A percentile compares a stretch with the other conserved stretches of the same genome.
phyloP scores from a whole-genome alignment of 92 coral and sea anemone genomes.

The Phenganax marumi region DNA sequence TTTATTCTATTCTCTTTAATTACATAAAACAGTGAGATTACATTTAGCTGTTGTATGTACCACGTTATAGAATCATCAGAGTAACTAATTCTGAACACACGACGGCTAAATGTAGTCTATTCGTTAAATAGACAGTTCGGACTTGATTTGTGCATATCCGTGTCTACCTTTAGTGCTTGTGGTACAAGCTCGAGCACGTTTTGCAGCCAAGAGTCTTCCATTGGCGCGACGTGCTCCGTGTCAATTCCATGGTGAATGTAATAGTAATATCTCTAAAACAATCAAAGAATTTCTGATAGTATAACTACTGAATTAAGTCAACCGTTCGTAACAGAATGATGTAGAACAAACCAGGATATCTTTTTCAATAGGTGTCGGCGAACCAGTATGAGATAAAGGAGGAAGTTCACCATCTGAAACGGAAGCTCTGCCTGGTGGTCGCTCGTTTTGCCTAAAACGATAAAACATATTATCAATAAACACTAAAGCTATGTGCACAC shows the following conservation, averaged over 20 bases:
- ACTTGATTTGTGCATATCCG: background rate
- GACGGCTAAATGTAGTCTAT: too few relatives aligned
- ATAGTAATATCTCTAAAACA: slow-evolving; percentile 76
- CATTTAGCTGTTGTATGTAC: too few relatives aligned
- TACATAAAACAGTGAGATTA: too few relatives aligned
- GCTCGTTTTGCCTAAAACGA: slow-evolving; percentile 74
- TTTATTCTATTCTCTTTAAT: too few relatives aligned
- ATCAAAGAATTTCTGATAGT: background rate
- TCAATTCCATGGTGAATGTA: slow-evolving; percentile 98
- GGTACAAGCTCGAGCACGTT: slow-evolving; percentile 94
- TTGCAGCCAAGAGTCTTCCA: slow-evolving; percentile 99
- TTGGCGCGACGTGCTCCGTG: slow-evolving; percentile 99
- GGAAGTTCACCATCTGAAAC: slow-evolving; percentile 93
- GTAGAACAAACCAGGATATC: slow-evolving; percentile 75
- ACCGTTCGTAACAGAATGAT: slow-evolving; percentile 5
- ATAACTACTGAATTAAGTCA: background rate
- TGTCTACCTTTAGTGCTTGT: slow-evolving; percentile 73
- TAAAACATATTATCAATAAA: background rate
- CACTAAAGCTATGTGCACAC: too few relatives aligned
- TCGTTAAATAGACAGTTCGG: too few relatives aligned
- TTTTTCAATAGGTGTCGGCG: slow-evolving; percentile 96
- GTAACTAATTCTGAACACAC: too few relatives aligned
- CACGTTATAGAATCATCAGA: too few relatives aligned
- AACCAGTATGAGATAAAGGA: slow-evolving; percentile 83
- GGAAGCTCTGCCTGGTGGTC: slow-evolving; percentile 72